Base-by-base conservation (phyloP, 2,113 vertebrate genomes). In the Marmota monax region DNA sequence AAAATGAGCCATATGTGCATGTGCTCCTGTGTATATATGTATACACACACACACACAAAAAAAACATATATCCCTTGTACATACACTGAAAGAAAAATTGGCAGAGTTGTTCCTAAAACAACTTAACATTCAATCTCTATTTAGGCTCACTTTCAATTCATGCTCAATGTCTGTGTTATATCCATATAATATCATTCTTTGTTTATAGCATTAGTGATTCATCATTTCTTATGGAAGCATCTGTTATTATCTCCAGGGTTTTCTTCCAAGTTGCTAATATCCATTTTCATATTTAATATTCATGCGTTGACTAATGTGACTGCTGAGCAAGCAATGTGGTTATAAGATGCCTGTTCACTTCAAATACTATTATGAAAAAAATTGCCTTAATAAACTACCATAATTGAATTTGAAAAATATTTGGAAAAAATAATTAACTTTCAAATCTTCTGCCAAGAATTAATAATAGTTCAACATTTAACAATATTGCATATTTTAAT, bases 401-500 rank as follows among this genome's bases (percentile, higher is more conserved):
- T 85, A 39, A 70, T 27, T 94, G 37, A 83, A 37, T 83, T 83
- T 92, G 29, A 73, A 92, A 45, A 92, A 34, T 92, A 83, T 61
- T 86, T 94, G 51, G n/a, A 23, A 79, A 76, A 88, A 86, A 80
- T 48, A 63, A 77, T 73, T 85, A 10, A 56, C 20, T 70, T 51
- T 56, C 1, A 79, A 12, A 74, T 78, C 12, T 82, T 92, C 76
- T 92, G 27, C 14, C 45, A 82, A 76, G 67, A 96, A 63, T 67
- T 78, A 69, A 93, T 67, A 63, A 63, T 86, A 84, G 20, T 63
- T 77, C 86, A 72, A 84, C 8, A 27, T 4, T 69, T 76, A 85
- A 61, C 61, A 77, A 84, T 93, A 5, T 86, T 79, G 78, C 61
- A 90, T 70, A 78, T 83, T 90, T 77, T 85, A 70, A 77, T 72